A percentile compares a stretch with the other conserved stretches of the same genome.
Evolutionary conservation across 1,140 invertebrate genomes (phyloP).

Genomic region (Eumeta japonica): DNA sequence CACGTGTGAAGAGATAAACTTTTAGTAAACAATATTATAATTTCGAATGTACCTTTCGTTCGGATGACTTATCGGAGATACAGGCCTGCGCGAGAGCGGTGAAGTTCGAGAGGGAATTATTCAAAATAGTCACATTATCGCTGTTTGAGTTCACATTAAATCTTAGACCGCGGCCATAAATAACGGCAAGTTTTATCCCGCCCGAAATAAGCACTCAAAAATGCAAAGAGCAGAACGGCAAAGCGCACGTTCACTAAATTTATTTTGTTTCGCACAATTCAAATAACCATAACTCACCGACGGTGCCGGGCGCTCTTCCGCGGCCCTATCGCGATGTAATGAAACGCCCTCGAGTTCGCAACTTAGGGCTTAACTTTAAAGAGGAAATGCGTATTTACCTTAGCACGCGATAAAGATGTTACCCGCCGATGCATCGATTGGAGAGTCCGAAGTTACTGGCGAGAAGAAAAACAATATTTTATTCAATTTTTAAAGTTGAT

Average conservation of each 20-base stretch:
- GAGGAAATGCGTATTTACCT: slow-evolving; percentile 34
- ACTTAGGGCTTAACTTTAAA: slow-evolving; percentile 39
- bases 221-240: slow-evolving; percentile 56
- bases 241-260: slow-evolving; percentile 57
- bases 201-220: slow-evolving; percentile 58
- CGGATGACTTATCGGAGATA: too few species aligned
- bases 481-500: too few species aligned
- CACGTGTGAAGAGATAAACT: too few species aligned
- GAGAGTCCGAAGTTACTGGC: too few species aligned
- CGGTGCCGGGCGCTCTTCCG: slow-evolving; percentile 22
- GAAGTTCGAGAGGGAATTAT: too few species aligned
- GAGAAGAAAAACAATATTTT: too few species aligned
- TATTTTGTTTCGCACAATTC: slow-evolving; percentile 58
- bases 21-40: too few species aligned
- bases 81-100: too few species aligned
- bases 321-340: slow-evolving; percentile 56
- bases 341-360: slow-evolving; percentile 51
- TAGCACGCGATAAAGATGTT: slow-evolving; percentile 44
- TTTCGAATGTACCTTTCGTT: too few species aligned
- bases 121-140: slow-evolving; percentile 49
- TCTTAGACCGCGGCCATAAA: slow-evolving; percentile 50
- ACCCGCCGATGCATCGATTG: slow-evolving; percentile 52
- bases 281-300: slow-evolving; percentile 56
- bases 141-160: slow-evolving; percentile 57
- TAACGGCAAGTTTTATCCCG: slow-evolving; percentile 56